Evolutionary conservation across 1,140 invertebrate species (phyloP).

Genomic region (Papilio machaon): DNA sequence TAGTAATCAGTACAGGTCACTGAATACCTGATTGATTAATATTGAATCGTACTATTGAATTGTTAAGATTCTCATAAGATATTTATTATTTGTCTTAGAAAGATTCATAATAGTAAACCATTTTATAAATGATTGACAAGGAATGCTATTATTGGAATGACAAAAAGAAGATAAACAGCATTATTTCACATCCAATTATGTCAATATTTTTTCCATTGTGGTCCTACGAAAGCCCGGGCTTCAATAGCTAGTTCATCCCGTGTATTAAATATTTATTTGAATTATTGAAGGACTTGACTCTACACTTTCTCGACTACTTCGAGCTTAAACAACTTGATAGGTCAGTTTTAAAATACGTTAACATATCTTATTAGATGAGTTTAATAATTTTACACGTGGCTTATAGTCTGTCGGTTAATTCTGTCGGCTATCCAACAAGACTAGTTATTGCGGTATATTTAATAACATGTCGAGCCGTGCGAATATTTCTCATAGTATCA

Average conservation of each 20-base stretch:
- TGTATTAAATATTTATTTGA: slow-evolving; percentile 1
- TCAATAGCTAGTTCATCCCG: neutral
- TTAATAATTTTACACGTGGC: neutral
- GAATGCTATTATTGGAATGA: neutral
- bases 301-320: neutral
- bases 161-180: neutral
- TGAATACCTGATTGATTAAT: neutral
- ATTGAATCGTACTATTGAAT: neutral
- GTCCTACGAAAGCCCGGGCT: neutral
- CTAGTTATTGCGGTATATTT: neutral
- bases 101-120: neutral
- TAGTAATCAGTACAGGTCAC: neutral
- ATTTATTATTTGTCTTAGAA: neutral
- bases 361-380: neutral
- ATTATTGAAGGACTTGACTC: slow-evolving; percentile 5
- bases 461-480: neutral
- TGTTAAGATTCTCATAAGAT: neutral
- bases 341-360: neutral
- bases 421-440: neutral
- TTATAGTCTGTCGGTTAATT: neutral
- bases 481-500: slow-evolving; percentile 19
- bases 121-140: neutral
- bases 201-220: slow-evolving; percentile 19
- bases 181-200: neutral
- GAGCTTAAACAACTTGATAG: neutral